Evolutionary conservation across 2,113 vertebrate genomes (phyloP).

Genomic region (Nesospiza acunhae): DNA sequence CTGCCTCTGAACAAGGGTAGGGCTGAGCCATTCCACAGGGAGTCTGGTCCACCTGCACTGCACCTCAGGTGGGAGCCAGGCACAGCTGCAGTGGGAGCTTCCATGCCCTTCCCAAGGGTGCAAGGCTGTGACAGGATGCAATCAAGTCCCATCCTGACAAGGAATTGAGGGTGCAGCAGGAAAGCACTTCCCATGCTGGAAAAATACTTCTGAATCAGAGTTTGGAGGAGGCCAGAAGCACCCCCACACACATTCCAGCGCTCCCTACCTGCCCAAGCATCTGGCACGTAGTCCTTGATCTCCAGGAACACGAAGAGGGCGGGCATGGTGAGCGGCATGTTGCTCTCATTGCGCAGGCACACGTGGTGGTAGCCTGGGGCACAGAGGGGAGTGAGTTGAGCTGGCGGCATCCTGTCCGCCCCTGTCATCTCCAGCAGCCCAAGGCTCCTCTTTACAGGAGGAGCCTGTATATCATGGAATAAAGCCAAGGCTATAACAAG

Average conservation of each 20-base stretch:
- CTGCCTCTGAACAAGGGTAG: background rate
- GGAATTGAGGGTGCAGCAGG: background rate
- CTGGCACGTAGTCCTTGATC: conserved; percentile 95
- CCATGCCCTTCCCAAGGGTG: background rate
- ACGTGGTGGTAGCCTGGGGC: conserved; percentile 91
- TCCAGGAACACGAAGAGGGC: conserved; percentile 92
- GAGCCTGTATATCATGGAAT: background rate
- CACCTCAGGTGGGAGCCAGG: background rate
- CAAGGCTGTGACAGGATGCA: rapidly evolving
- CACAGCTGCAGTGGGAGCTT: background rate
- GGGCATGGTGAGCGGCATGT: conserved; percentile 91
- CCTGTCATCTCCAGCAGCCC: background rate
- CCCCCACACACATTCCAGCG: rapidly evolving
- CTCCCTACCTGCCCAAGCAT: conserved; percentile 88
- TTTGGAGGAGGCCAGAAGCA: background rate
- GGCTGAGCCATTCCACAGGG: background rate
- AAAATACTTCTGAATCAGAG: background rate
- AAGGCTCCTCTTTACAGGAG: background rate
- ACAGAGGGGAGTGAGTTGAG: background rate
- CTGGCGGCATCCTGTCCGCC: background rate
- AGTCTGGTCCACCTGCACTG: background rate
- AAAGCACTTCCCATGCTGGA: background rate
- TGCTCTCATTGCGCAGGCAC: conserved; percentile 91
- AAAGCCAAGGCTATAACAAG: background rate
- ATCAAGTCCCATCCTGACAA: background rate